These are phyloP conservation scores for Gandaritis pyraliata DNA, from an alignment of 2,888 invertebrate genomes.

Conservation along the genomic window DNA sequence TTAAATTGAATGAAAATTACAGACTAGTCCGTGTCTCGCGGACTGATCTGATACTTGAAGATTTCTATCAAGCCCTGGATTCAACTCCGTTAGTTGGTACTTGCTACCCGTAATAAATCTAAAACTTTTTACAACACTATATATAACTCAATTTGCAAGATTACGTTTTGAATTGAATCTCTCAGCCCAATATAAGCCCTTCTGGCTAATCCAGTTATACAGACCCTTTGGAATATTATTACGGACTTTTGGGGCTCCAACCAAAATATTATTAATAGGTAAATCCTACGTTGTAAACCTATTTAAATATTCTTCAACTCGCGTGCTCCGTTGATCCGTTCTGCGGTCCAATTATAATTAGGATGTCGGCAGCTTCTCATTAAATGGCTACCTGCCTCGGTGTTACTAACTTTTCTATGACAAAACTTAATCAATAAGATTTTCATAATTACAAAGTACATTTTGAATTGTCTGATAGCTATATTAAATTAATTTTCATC, in stretches of 20 bases:
- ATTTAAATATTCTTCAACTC: conserved; percentile 3
- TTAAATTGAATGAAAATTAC: too few species aligned
- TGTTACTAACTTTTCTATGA: not conserved
- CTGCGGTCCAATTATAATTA: not conserved
- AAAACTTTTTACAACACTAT: conserved; percentile 2
- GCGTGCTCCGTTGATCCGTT: not conserved
- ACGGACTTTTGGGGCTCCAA: conserved; percentile 14
- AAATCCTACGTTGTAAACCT: conserved; percentile 3
- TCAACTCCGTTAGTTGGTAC: not conserved
- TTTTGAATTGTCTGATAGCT: too few species aligned
- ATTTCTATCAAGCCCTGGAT: too few species aligned
- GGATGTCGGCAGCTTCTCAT: not conserved
- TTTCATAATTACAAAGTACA: too few species aligned
- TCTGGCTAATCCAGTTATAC: conserved; percentile 36
- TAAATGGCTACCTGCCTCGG: not conserved
- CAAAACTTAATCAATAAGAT: too few species aligned
- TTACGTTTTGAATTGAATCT: conserved; percentile 26
- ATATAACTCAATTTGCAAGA: conserved; percentile 12
- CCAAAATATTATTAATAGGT: conserved; percentile 12
- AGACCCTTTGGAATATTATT: conserved; percentile 40
- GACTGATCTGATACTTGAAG: too few species aligned
- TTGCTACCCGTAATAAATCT: not conserved
- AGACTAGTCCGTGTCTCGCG: too few species aligned
- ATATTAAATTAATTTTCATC: too few species aligned
- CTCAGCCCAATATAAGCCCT: conserved; percentile 14